These are phyloP conservation scores for Liasis olivaceus DNA, from an alignment of 2,797 vertebrate genomes.

Conservation along the genomic window DNA sequence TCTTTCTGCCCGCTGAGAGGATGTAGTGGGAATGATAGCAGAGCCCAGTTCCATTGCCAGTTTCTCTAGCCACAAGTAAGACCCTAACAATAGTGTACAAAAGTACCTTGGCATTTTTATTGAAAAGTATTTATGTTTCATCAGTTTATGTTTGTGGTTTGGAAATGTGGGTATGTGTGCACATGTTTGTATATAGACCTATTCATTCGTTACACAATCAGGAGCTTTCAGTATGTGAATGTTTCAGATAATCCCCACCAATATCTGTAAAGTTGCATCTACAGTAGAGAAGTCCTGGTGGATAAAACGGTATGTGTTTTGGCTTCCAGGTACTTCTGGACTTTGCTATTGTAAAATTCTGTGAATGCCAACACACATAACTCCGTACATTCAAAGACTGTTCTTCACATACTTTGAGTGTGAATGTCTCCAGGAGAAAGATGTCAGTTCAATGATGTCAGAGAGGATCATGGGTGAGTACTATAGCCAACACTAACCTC, in stretches of 20 bases:
- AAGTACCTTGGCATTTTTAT: accelerated
- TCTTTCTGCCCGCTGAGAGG: slow-evolving; percentile 32
- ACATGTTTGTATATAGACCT: neutral
- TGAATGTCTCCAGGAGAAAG: slow-evolving; percentile 1
- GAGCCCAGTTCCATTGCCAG: slow-evolving; percentile 73
- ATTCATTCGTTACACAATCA: neutral
- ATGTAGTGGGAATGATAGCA: slow-evolving; percentile 82
- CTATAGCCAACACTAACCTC: neutral
- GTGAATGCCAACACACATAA: neutral
- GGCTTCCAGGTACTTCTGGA: neutral
- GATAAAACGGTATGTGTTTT: neutral
- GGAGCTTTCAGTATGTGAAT: neutral
- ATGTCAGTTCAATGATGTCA: neutral
- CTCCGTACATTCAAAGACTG: neutral
- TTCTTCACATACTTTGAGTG: neutral
- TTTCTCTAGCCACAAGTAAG: slow-evolving; percentile 78
- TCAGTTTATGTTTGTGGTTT: neutral
- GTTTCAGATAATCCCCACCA: neutral
- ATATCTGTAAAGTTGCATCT: neutral
- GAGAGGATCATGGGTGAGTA: neutral
- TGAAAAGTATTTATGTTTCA: neutral
- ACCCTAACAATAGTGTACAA: accelerated
- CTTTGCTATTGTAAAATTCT: neutral
- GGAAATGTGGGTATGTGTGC: neutral
- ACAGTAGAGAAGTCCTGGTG: neutral